Conservation (phyloP, 2,797 vertebrate species). For the Rhinatrema bivittatum region DNA sequence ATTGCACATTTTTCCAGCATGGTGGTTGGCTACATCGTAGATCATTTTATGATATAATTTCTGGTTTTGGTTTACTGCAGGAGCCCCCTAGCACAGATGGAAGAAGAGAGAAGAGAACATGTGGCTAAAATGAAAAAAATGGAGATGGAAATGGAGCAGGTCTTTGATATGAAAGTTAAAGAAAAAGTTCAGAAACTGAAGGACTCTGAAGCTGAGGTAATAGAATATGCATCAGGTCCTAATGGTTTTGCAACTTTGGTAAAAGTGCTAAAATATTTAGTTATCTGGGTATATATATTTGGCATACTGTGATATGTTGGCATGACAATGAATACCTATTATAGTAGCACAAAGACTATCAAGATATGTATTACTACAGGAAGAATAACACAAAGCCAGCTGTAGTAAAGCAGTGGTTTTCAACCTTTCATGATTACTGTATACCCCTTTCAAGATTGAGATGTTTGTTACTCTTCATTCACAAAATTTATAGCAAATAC, state of each 20-base stretch:
- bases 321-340: not conserved
- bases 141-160: conserved; percentile 99
- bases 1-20: not conserved
- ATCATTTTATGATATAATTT: not conserved
- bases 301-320: too few species aligned
- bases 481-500: too few species aligned
- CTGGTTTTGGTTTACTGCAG: conserved; percentile 51
- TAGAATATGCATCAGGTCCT: not conserved
- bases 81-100: conserved; percentile 97
- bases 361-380: too few species aligned
- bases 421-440: too few species aligned
- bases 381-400: too few species aligned
- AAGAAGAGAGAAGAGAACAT: conserved; percentile 92
- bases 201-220: conserved; percentile 98
- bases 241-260: too few species aligned
- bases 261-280: too few species aligned
- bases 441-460: too few species aligned
- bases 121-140: conserved; percentile 98
- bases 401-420: too few species aligned
- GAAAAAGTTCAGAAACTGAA: conserved; percentile 97
- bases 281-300: too few species aligned
- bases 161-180: conserved; percentile 98
- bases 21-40: not conserved
- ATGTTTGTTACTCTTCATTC: too few species aligned
- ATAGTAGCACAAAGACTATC: too few species aligned